Percentiles rank a stretch among this genome's conserved stretches.
Evolutionary conservation across 2,888 invertebrate genomes (phyloP).

Genomic region (Epirrhoe alternata): DNA sequence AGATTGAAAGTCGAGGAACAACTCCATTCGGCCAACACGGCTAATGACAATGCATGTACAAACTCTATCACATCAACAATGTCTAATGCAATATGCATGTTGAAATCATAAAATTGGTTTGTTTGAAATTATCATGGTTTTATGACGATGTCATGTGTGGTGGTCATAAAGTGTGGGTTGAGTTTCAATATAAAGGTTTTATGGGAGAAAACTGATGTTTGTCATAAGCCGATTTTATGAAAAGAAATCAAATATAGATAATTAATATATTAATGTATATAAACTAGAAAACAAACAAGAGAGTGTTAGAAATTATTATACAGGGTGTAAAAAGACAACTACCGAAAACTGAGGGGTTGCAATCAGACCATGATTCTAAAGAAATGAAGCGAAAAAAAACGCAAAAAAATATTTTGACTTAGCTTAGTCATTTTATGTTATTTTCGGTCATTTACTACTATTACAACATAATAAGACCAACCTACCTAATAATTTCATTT

Average conservation of each 20-base stretch:
- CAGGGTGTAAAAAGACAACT: too few relatives aligned
- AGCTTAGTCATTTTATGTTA: too few relatives aligned
- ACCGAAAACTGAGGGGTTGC: too few relatives aligned
- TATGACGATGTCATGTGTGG: slow-evolving; percentile 32
- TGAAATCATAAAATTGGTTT: slow-evolving; percentile 30
- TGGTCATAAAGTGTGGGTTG: slow-evolving; percentile 21
- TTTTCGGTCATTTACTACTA: too few relatives aligned
- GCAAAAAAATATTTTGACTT: too few relatives aligned
- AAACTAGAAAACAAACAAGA: background rate
- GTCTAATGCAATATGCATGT: slow-evolving; percentile 41
- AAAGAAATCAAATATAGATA: background rate
- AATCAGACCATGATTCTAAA: too few relatives aligned
- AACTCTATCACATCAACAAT: slow-evolving; percentile 6
- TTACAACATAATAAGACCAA: too few relatives aligned
- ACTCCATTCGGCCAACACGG: too few relatives aligned
- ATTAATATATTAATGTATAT: background rate
- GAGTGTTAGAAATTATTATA: too few relatives aligned
- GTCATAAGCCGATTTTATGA: background rate
- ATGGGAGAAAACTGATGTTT: slow-evolving; percentile 12
- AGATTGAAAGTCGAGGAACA: too few relatives aligned
- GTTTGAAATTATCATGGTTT: slow-evolving; percentile 39
- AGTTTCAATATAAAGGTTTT: slow-evolving; percentile 17
- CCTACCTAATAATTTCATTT: too few relatives aligned
- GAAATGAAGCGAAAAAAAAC: too few relatives aligned
- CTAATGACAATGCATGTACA: background rate